Evolutionary conservation across 2,888 invertebrate species (phyloP), one percentile per base, ranked within the genome.

Genomic region (Cylloceria caligata): DNA sequence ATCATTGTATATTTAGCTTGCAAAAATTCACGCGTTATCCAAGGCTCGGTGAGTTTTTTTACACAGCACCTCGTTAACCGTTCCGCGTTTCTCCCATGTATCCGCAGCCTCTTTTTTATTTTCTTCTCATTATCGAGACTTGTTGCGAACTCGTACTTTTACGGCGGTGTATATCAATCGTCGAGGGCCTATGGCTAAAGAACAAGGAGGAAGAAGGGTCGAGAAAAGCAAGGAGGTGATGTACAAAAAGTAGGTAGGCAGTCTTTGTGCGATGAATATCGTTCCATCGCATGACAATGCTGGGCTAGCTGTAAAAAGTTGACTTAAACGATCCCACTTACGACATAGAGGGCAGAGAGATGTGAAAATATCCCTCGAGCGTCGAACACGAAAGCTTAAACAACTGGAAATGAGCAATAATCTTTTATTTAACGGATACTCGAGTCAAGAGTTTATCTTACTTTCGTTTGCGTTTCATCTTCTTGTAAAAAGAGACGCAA

Each of bases 121-220:
- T 21, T 71, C 74, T 72, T 76, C 78, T 72, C 72, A 65, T 47
- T 74, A 77, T 47, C 73, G 75, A 80, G 68, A 81, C 83, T 69
- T 39, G 52, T 55, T 24, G 39, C 42, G 55, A 69, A 27, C 55
- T 69, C 76, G 83, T 77, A 87, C 88, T 87, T 89, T 89, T 89
- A 89, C 86, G 87, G 88, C 88, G 89, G 87, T 85, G 86, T 89
- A 89, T 89, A 89, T 89, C 89, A 89, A 88, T 89, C 83, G 75
- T 67, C 69, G 47, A 65, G 55, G 49, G 65, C 52, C 69, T 55
- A 19, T 49, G 73, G 77, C 47, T 60, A 60, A 65, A 74, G 79
- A 67, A 55, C 27, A 57, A n/a, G 65, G 27, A 24, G 74, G 57
- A 62, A 68, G 72, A 75, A 67, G 52, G 74, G 55, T 39, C 47